phyloP scores from a whole-genome alignment of 1,140 invertebrate genomes.

The Drosophila busckii region DNA sequence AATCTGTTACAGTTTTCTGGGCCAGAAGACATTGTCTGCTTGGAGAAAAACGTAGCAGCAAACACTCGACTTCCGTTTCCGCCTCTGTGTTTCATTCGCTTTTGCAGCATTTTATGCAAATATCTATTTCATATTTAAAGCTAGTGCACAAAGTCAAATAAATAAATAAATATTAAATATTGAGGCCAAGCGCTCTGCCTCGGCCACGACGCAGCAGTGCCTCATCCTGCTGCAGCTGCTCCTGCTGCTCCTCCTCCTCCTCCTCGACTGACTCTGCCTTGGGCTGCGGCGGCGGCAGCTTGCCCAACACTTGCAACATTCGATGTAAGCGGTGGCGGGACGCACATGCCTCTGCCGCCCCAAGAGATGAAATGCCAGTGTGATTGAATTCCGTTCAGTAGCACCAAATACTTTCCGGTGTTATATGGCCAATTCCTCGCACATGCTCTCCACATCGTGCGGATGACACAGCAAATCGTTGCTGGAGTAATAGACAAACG shows the following conservation, averaged over 20 bases:
- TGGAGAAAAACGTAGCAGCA: slow-evolving; percentile 27
- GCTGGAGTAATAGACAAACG: slow-evolving; percentile 82
- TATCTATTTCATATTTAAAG: slow-evolving; percentile 57
- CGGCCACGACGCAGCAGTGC: neutral
- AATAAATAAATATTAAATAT: slow-evolving; percentile 63
- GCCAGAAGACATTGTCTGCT: slow-evolving; percentile 37
- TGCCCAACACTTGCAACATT: slow-evolving; percentile 79
- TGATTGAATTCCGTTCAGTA: slow-evolving; percentile 82
- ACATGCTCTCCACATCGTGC: slow-evolving; percentile 83
- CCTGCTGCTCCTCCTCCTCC: slow-evolving; percentile 5
- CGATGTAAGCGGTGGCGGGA: slow-evolving; percentile 81
- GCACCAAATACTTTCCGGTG: slow-evolving; percentile 81
- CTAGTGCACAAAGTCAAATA: slow-evolving; percentile 32
- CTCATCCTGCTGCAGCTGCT: neutral
- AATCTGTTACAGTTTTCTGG: slow-evolving; percentile 40
- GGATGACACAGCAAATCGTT: slow-evolving; percentile 82
- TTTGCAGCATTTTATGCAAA: slow-evolving; percentile 45
- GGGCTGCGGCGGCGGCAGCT: slow-evolving; percentile 6
- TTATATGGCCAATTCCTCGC: slow-evolving; percentile 80
- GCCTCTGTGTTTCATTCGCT: no score
- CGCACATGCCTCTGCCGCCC: slow-evolving; percentile 83
- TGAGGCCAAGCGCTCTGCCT: slow-evolving; percentile 4
- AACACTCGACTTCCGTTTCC: slow-evolving; percentile 68
- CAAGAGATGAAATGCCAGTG: slow-evolving; percentile 84
- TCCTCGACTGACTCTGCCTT: slow-evolving; percentile 9